These are phyloP conservation scores for Sebastolobus alascanus DNA, from an alignment of 2,797 vertebrate species.

Conservation along the genomic window DNA sequence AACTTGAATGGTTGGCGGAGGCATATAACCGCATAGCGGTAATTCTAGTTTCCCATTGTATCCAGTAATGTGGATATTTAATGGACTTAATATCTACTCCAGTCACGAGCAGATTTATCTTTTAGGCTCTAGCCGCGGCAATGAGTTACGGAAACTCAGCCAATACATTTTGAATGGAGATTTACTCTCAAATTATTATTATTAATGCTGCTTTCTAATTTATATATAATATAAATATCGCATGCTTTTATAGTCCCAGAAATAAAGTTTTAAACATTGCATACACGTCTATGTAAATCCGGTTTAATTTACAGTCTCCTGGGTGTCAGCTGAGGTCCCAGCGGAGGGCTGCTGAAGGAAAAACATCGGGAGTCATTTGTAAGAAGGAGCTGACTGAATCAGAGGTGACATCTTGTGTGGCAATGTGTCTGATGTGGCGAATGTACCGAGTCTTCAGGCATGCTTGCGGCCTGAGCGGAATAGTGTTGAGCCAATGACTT, in stretches of 20 bases:
- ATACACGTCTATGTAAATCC: constrained; percentile 20
- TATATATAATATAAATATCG: not conserved
- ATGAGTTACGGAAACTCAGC: not conserved
- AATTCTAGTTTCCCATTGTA: not conserved
- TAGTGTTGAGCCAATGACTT: constrained; percentile 35
- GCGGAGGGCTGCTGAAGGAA: constrained; percentile 29
- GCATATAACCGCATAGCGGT: no score
- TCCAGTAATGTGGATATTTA: not conserved
- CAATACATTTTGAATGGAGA: constrained; percentile 14
- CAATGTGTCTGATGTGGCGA: constrained; percentile 54
- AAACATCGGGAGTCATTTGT: constrained; percentile 42
- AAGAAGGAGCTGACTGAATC: constrained; percentile 41
- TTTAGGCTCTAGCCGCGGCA: not conserved
- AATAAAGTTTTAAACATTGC: not conserved
- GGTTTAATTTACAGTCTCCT: constrained; percentile 30
- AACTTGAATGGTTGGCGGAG: no score
- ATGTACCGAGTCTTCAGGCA: constrained; percentile 37
- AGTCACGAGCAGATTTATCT: not conserved
- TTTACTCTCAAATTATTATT: not conserved
- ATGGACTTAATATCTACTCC: not conserved
- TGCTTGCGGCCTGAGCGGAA: constrained; percentile 16
- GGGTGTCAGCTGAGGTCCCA: constrained; percentile 21
- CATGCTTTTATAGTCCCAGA: not conserved
- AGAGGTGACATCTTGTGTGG: constrained; percentile 57
- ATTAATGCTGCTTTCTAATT: constrained; percentile 11